Evolutionary conservation across 1,140 invertebrate species (phyloP), one percentile per base, ranked within the genome.

Genomic region (Prorops nasuta): DNA sequence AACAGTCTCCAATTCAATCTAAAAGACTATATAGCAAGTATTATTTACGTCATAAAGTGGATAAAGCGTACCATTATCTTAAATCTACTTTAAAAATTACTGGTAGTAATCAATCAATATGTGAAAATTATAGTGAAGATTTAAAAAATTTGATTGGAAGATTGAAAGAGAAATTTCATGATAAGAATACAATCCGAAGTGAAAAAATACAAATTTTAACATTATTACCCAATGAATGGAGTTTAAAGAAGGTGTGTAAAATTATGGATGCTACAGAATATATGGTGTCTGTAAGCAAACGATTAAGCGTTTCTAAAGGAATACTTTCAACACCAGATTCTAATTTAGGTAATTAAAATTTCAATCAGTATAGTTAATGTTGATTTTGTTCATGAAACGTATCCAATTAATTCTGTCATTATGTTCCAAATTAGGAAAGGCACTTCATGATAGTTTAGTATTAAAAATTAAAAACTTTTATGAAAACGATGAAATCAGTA

Each of bases 191-290:
- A 1, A 19, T 1, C 10, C 15, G 38, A 42, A 14, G 1, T 14
- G 47, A 35, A 36, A 49, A 49, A 42, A 35, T 49, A 16, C 47
- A 49, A 49, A 49, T 49, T 20, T 20, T 36, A 12, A 49, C 38
- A 19, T 16, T 42, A 3, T 34, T 49, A 15, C 47, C 47, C 6
- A 3, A 14, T 12, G 14, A 12, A 17, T 49, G 39, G 39, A 24
- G 39, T 12, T 14, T 16, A 17, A 15, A 32, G 9, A 34, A 42
- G 34, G 28, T 49, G n/a, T 32, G 22, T 14, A 18, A 42, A 21
- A 18, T 42, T 6, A 49, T 49, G 31, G 19, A 22, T 18, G 16
- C 24, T 12, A 41, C 38, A 18, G 38, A n/a, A 32, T 31, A 41
- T 22, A 49, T 49, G 31, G 47, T 15, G 7, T 43, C 16, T 12